A percentile compares a stretch with the other conserved stretches of the same genome.
These are phyloP conservation scores for Lomographa bimaculata DNA, from an alignment of 2,888 invertebrate genomes.

Conservation along the genomic window DNA sequence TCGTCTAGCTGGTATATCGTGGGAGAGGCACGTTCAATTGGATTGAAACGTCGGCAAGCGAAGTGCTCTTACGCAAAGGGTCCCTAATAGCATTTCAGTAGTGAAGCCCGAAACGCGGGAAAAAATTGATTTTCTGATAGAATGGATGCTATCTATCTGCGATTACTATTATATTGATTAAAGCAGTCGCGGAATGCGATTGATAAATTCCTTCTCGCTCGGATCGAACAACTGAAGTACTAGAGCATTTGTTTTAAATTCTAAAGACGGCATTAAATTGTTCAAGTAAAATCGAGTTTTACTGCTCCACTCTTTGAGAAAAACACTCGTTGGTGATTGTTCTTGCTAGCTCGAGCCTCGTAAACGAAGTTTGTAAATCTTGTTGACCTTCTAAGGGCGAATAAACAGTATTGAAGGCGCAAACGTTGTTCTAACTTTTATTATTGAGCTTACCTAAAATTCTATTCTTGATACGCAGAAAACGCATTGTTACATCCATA, in stretches of 20 bases:
- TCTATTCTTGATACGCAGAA: too few species aligned
- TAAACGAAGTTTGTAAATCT: slow-evolving; percentile 5
- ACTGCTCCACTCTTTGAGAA: slow-evolving; percentile 16
- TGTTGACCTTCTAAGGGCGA: not conserved
- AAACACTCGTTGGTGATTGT: slow-evolving; percentile 2
- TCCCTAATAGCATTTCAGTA: slow-evolving; percentile 72
- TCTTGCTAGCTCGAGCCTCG: slow-evolving; percentile 3
- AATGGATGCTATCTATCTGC: slow-evolving; percentile 61
- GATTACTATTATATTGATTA: slow-evolving; percentile 66
- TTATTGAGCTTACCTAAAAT: too few species aligned
- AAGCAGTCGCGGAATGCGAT: slow-evolving; percentile 43
- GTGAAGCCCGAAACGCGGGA: slow-evolving; percentile 51
- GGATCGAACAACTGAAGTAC: slow-evolving; percentile 25
- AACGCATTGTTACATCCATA: too few species aligned
- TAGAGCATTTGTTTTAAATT: slow-evolving; percentile 32
- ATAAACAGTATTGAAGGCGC: too few species aligned
- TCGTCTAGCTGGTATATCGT: slow-evolving; percentile 51
- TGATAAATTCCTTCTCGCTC: slow-evolving; percentile 35
- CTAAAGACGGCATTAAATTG: slow-evolving; percentile 26
- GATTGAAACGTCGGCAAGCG: slow-evolving; percentile 64
- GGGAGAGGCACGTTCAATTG: slow-evolving; percentile 63
- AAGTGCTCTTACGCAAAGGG: slow-evolving; percentile 57
- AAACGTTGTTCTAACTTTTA: too few species aligned
- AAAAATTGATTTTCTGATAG: slow-evolving; percentile 68
- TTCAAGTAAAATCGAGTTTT: slow-evolving; percentile 23